phyloP scores from a whole-genome alignment of 2,113 vertebrate genomes.

The Macrotis lagotis region DNA sequence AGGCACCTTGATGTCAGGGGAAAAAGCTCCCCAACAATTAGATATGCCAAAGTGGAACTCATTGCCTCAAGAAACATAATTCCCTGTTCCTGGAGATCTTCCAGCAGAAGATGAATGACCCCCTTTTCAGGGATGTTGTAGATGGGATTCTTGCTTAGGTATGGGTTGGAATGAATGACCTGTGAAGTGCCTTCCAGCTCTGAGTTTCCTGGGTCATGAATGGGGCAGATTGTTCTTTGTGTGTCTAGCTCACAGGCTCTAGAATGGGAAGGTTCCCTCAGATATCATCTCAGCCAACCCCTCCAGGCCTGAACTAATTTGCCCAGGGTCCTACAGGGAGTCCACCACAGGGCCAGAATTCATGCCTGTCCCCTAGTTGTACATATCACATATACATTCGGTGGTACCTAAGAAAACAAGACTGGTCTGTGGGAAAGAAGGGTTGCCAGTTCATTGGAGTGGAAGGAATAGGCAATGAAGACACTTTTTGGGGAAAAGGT shows the following conservation, averaged over 20 bases:
- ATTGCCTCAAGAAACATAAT: background rate
- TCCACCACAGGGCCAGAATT: background rate
- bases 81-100: background rate
- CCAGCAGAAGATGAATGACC: background rate
- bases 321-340: background rate
- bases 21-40: background rate
- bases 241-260: background rate
- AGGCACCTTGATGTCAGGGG: background rate
- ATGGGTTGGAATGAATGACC: background rate
- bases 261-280: too few species aligned
- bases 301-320: too few species aligned
- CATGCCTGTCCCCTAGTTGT: background rate
- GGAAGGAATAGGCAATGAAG: background rate
- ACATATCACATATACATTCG: slow-evolving; percentile 38
- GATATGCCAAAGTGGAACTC: background rate
- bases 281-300: too few species aligned
- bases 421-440: background rate
- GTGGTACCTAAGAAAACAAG: slow-evolving; percentile 8
- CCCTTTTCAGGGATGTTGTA: background rate
- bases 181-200: background rate
- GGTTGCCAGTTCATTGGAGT: background rate
- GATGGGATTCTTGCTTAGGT: background rate
- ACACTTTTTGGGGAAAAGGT: background rate
- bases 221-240: background rate
- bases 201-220: background rate